Evolutionary conservation across 2,797 vertebrate species (phyloP).

Genomic region (Gambusia yucatana): DNA sequence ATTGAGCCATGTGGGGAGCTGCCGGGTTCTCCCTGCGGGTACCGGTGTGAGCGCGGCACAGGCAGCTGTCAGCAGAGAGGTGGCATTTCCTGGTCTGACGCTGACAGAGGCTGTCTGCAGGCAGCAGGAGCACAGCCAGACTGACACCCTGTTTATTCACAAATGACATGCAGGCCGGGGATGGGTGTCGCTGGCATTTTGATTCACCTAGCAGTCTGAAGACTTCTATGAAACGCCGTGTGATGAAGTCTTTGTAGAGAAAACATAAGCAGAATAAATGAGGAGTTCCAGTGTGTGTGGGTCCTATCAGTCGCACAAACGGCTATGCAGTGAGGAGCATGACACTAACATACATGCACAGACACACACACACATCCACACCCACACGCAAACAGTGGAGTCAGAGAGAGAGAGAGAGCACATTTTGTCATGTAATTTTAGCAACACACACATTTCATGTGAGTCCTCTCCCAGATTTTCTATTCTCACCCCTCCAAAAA

Average conservation of each 20-base stretch:
- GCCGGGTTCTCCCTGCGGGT: conserved; percentile 76
- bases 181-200: conserved; percentile 92
- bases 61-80: conserved; percentile 94
- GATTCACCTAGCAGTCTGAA: conserved; percentile 86
- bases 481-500: conserved; percentile 16
- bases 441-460: conserved; percentile 60
- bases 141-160: conserved; percentile 97
- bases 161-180: conserved; percentile 88
- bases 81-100: conserved; percentile 92
- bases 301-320: conserved; percentile 65
- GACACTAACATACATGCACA: conserved; percentile 29
- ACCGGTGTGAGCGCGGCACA: conserved; percentile 85
- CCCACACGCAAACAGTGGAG: conserved; percentile 20
- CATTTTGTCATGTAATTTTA: conserved; percentile 57
- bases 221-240: conserved; percentile 82
- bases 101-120: conserved; percentile 95
- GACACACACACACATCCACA: conserved; percentile 19
- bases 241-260: conserved; percentile 88
- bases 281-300: conserved; percentile 75
- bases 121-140: conserved; percentile 90
- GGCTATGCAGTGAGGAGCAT: conserved; percentile 52
- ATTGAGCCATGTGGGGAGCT: conserved; percentile 86
- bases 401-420: conserved; percentile 26
- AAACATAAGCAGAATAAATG: conserved; percentile 83
- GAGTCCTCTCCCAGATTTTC: conserved; percentile 65